A percentile compares a stretch with the other conserved stretches of the same genome.
Conservation (phyloP, 2,797 vertebrate genomes). For the Diglossa cyanea region DNA sequence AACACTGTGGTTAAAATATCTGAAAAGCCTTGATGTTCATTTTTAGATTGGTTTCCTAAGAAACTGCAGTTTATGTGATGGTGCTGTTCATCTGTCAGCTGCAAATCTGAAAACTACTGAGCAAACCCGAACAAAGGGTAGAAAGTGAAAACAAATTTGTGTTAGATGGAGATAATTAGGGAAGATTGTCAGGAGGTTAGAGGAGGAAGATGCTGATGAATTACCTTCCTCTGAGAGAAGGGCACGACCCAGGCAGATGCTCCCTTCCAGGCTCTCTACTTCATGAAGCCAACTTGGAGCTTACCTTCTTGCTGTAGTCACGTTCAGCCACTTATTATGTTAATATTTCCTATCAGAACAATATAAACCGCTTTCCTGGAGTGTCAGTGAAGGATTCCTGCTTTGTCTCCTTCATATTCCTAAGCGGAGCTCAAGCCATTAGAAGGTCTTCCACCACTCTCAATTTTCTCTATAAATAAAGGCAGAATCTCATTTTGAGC, state of each 20-base stretch:
- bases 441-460: neutral
- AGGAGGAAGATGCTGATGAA: neutral
- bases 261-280: neutral
- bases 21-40: neutral
- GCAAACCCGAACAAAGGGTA: neutral
- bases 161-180: neutral
- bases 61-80: neutral
- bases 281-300: neutral
- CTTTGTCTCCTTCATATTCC: neutral
- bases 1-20: neutral
- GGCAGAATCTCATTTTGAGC: neutral
- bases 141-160: neutral
- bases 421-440: neutral
- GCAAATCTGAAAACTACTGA: neutral
- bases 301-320: neutral
- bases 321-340: accelerated
- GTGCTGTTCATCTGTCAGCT: neutral
- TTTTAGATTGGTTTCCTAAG: constrained; percentile 31
- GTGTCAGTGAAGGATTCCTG: neutral
- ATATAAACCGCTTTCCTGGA: neutral
- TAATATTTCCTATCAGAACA: neutral
- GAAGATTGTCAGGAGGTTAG: neutral
- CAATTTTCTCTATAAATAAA: neutral
- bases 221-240: neutral
- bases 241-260: accelerated